Conservation (phyloP, 2,113 vertebrate species). For the Gobius niger region DNA sequence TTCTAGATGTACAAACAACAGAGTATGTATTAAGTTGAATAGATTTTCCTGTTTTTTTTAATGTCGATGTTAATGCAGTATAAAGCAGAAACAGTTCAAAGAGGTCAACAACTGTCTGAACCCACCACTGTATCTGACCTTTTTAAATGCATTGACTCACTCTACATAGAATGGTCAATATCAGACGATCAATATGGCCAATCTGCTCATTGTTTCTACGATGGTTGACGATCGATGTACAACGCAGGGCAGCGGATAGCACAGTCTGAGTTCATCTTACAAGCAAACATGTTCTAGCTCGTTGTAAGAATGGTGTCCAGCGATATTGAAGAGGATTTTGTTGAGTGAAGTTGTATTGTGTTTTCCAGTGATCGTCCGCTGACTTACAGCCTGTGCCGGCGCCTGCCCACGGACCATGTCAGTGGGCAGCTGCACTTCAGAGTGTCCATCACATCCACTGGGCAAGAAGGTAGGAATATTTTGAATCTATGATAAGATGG, state of each 20-base stretch:
- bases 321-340: background rate
- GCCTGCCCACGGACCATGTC: slow-evolving; percentile 95
- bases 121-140: slow-evolving; percentile 11
- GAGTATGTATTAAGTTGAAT: slow-evolving; percentile 76
- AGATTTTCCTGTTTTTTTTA: background rate
- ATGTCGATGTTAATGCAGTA: too few relatives aligned
- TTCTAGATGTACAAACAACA: slow-evolving; percentile 87
- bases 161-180: slow-evolving; percentile 11
- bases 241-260: background rate
- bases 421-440: slow-evolving; percentile 93
- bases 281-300: background rate
- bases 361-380: slow-evolving; percentile 85
- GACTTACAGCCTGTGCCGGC: slow-evolving; percentile 90
- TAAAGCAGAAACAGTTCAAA: too few relatives aligned
- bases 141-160: slow-evolving; percentile 27
- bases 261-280: background rate
- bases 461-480: slow-evolving; percentile 83
- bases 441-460: slow-evolving; percentile 89
- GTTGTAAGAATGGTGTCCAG: background rate
- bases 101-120: too few relatives aligned
- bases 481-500: background rate
- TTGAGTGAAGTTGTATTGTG: background rate
- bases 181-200: slow-evolving; percentile 8
- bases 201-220: slow-evolving; percentile 32
- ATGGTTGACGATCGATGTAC: slow-evolving; percentile 34